phyloP scores from a whole-genome alignment of 2,113 vertebrate species.

The Hippocampus zosterae region DNA sequence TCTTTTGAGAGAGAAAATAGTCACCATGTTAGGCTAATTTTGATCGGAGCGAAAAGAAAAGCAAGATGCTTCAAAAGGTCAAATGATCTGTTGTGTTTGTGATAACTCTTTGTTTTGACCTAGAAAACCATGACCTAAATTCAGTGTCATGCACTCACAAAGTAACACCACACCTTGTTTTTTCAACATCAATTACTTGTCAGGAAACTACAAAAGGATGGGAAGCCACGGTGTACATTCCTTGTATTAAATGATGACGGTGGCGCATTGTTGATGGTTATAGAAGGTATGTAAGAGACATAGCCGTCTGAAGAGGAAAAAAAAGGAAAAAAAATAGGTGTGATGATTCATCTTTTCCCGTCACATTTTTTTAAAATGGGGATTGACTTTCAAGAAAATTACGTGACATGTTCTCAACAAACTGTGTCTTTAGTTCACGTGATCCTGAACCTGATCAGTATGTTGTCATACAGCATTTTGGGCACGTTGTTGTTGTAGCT shows the following conservation, averaged over 20 bases:
- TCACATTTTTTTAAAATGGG: neutral
- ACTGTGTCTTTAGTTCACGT: too few relatives aligned
- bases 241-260: neutral
- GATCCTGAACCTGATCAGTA: neutral
- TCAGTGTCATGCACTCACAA: neutral
- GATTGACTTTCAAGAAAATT: neutral
- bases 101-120: neutral
- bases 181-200: neutral
- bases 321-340: neutral
- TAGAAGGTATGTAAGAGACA: neutral
- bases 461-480: neutral
- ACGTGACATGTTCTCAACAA: neutral
- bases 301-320: neutral
- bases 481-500: too few relatives aligned
- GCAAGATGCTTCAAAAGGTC: slow-evolving; percentile 48
- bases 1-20: neutral
- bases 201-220: neutral
- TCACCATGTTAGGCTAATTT: slow-evolving; percentile 44
- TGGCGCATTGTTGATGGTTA: neutral
- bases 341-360: neutral
- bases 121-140: neutral
- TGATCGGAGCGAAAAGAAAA: slow-evolving; percentile 40
- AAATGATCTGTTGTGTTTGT: slow-evolving; percentile 29
- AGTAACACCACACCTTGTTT: neutral
- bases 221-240: neutral